Conservation (phyloP, 2,888 invertebrate genomes). For the Drosophila picticornis region DNA sequence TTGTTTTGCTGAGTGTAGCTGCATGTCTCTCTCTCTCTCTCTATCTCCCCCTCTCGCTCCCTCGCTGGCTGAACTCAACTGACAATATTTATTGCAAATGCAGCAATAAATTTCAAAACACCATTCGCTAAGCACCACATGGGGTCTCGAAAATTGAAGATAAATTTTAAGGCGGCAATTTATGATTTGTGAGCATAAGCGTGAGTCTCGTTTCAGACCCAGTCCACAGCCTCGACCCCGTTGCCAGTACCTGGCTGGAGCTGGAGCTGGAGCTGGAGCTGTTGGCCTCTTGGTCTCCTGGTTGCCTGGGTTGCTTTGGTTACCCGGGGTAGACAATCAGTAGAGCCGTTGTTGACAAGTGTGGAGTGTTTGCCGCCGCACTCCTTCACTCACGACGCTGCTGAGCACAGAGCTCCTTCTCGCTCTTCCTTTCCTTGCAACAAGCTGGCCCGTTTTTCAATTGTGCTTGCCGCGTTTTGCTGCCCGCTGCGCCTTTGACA, state of each 20-base stretch:
- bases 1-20: not conserved
- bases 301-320: constrained; percentile 8
- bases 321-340: constrained; percentile 59
- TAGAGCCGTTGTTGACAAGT: constrained; percentile 77
- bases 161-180: constrained; percentile 86
- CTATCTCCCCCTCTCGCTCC: constrained; percentile 17
- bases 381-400: constrained; percentile 71
- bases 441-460: constrained; percentile 63
- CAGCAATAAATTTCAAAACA: constrained; percentile 83
- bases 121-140: constrained; percentile 82
- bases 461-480: constrained; percentile 73
- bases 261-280: constrained; percentile 10
- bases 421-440: not conserved
- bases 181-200: constrained; percentile 85
- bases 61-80: constrained; percentile 55
- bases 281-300: constrained; percentile 8
- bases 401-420: not conserved
- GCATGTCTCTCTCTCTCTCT: constrained; percentile 19
- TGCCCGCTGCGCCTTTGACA: constrained; percentile 77
- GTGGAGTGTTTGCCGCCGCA: constrained; percentile 80
- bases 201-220: constrained; percentile 60
- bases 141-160: constrained; percentile 84
- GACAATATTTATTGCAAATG: constrained; percentile 84
- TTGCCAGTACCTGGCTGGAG: constrained; percentile 14
- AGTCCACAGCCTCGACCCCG: constrained; percentile 36